Conservation (phyloP, 2,797 vertebrate genomes). For the Bradypodion pumilum region DNA sequence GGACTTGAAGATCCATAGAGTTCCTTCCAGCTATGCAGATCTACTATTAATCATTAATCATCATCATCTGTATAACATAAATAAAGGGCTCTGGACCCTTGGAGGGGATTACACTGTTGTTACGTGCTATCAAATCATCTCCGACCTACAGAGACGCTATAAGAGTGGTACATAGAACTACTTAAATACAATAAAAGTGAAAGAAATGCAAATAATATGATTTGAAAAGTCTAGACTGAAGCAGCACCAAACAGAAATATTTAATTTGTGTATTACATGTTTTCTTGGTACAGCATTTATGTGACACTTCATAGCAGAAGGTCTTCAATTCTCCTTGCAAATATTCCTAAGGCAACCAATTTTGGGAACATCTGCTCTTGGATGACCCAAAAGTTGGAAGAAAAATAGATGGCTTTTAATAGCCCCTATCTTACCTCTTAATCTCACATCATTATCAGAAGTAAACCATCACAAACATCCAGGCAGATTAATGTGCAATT, state of each 20-base stretch:
- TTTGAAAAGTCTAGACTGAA: background rate
- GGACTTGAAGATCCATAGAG: too few species aligned
- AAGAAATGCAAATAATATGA: background rate
- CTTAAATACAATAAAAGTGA: background rate
- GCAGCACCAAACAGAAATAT: background rate
- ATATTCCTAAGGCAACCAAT: background rate
- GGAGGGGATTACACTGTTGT: too few species aligned
- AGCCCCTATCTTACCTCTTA: constrained; percentile 11
- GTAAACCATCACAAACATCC: background rate
- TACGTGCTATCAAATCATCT: too few species aligned
- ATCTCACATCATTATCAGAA: constrained; percentile 40
- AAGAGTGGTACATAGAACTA: background rate
- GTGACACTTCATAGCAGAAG: background rate
- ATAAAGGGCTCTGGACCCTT: background rate
- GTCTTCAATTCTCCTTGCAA: background rate
- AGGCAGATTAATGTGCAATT: constrained; percentile 30
- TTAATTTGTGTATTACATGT: background rate
- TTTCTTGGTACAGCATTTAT: background rate
- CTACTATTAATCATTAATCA: too few species aligned
- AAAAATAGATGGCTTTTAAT: constrained; percentile 48
- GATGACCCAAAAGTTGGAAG: background rate
- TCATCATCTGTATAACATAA: too few species aligned
- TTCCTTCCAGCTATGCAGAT: too few species aligned
- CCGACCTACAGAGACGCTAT: too few species aligned
- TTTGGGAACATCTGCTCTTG: background rate